These are phyloP conservation scores for Beaufortia kweichowensis DNA, from an alignment of 2,113 vertebrate genomes.

Conservation along the genomic window DNA sequence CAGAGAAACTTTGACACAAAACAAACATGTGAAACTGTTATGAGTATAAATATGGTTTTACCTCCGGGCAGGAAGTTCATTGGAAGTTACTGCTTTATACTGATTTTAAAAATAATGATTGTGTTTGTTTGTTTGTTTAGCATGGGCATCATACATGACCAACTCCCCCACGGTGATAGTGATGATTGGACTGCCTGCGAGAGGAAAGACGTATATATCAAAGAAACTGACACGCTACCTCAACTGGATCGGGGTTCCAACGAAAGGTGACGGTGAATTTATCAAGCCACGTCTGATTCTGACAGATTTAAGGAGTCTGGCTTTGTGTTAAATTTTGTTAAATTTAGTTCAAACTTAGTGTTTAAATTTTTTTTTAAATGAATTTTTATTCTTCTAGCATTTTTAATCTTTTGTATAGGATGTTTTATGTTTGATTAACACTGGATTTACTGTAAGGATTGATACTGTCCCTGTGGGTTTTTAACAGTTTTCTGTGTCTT, in stretches of 20 bases:
- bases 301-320: too few relatives aligned
- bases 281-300: too few relatives aligned
- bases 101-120: not conserved
- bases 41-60: not conserved
- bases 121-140: conserved; percentile 64
- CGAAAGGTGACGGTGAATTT: conserved; percentile 79
- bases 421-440: not conserved
- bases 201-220: conserved; percentile 92
- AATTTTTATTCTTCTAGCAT: too few relatives aligned
- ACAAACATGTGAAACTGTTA: not conserved
- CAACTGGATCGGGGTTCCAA: conserved; percentile 98
- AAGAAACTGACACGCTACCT: conserved; percentile 98
- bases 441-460: not conserved
- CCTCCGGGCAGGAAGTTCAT: not conserved
- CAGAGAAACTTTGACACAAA: not conserved
- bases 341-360: too few relatives aligned
- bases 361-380: too few relatives aligned
- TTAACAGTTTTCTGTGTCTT: conserved; percentile 30
- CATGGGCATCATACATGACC: conserved; percentile 98
- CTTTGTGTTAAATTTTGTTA: too few relatives aligned
- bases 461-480: not conserved
- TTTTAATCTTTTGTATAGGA: too few relatives aligned
- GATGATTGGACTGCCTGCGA: conserved; percentile 93
- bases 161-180: conserved; percentile 94
- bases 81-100: too few relatives aligned